Evolutionary conservation across 2,888 invertebrate species (phyloP), one percentile per base, ranked within the genome.

Genomic region (Agrochola lota): DNA sequence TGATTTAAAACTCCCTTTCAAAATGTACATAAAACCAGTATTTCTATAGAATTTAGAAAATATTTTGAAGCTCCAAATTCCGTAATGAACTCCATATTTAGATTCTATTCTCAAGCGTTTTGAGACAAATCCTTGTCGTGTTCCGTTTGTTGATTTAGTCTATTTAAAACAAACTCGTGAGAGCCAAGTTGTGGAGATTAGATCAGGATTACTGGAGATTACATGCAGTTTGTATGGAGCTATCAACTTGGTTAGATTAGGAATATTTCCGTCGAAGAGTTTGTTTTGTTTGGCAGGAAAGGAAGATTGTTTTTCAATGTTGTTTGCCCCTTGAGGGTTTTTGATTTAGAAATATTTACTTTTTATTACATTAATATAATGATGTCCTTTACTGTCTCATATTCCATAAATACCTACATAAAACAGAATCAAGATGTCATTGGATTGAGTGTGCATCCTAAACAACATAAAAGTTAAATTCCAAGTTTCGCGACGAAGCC

Each of bases 151-250:
- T 88, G 84, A 74, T 87, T 87, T 81, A 76, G 79, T 83, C 85
- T 85, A 85, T 87, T 88, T 88, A 84, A 87, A 88, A 88, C 82
- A 86, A 85, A 88, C 83, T 81, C 60, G 63, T 78, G 49, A 57
- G 66, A 77, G 55, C 40, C 17, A 75, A 73, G 57, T 46, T 64
- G 66, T 43, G 60, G 59, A 74, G 85, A 83, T 85, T 85, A 85
- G 69, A 43, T 78, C 64, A 0, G 85, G 86, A 83, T 80, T 80
- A 80, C 59, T 49, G 52, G 20, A 73, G 83, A 85, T 85, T 76
- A 75, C 70, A 35, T n/a, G 11, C n/a, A 59, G 77, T 74, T 80
- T 74, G 80, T 72, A 30, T 12, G 59, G 30, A 59, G 40, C 77
- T 64, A 80, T 78, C 71, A 66, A 68, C 57, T 62, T 71, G 26